phyloP scores from a whole-genome alignment of 2,113 vertebrate species.

The Microcebus lehilahytsara region DNA sequence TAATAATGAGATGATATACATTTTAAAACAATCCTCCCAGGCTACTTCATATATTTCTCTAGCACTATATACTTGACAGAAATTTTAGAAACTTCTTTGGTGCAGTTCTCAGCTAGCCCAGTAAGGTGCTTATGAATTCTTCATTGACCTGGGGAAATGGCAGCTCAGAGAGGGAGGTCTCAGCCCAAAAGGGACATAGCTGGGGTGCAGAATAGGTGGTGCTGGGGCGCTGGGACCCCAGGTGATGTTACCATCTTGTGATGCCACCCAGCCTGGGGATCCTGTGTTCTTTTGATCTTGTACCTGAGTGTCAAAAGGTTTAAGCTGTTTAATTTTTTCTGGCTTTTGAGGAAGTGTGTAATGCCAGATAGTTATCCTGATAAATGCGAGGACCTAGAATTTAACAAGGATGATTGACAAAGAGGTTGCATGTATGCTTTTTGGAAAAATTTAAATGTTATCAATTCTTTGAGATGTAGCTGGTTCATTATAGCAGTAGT shows the following conservation, averaged over 20 bases:
- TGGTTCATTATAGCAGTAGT: neutral
- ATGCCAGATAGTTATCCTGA: neutral
- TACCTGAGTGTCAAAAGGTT: neutral
- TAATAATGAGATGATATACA: neutral
- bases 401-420: neutral
- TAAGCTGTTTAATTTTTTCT: neutral
- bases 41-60: neutral
- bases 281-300: neutral
- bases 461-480: neutral
- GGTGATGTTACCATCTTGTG: neutral
- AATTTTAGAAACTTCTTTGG: neutral
- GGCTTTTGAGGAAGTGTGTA: neutral
- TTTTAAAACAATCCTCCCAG: neutral
- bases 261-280: too few species aligned
- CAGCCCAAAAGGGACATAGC: neutral
- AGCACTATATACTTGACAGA: neutral
- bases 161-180: neutral
- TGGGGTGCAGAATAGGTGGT: neutral
- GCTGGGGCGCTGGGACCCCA: neutral
- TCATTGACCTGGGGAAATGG: neutral
- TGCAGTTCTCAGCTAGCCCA: neutral
- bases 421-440: neutral
- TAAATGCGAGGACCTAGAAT: neutral
- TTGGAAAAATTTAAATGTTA: neutral
- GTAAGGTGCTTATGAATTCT: neutral